Conservation (phyloP, 1,140 invertebrate genomes). For the Plectrocnemia conspersa region DNA sequence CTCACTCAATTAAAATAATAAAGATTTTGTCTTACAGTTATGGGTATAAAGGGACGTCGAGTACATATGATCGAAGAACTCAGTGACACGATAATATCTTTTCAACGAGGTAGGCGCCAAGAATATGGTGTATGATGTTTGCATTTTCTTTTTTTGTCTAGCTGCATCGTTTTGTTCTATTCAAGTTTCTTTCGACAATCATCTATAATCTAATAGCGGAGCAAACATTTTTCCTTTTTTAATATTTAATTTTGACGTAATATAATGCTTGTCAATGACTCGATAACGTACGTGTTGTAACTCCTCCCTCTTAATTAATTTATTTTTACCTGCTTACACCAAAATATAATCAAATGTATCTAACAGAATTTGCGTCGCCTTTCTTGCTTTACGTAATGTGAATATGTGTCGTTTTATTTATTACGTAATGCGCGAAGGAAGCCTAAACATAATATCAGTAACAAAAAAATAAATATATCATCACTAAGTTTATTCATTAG, state of each 20-base stretch:
- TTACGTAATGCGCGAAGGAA: too few species aligned
- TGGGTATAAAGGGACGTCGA: conserved; percentile 95
- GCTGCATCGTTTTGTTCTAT: neutral
- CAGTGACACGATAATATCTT: conserved; percentile 95
- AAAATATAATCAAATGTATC: neutral
- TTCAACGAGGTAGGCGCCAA: conserved; percentile 84
- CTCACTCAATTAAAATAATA: too few species aligned
- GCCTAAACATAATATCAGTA: too few species aligned
- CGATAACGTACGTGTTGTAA: neutral
- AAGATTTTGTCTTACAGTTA: conserved; percentile 71
- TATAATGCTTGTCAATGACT: neutral
- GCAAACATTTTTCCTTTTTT: too few species aligned
- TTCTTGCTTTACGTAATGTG: too few species aligned
- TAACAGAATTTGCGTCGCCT: neutral
- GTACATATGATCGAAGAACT: conserved; percentile 97
- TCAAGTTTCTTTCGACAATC: neutral
- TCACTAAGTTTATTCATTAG: too few species aligned
- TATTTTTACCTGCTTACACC: neutral
- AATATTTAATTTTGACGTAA: too few species aligned
- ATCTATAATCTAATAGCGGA: too few species aligned
- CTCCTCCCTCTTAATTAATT: neutral
- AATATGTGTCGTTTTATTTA: too few species aligned
- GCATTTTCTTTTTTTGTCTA: conserved; percentile 10
- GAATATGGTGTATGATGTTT: conserved; percentile 27
- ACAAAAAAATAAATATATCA: too few species aligned